Base-by-base conservation (phyloP, 2,888 invertebrate species). In the Neuroscelio doddi region DNA sequence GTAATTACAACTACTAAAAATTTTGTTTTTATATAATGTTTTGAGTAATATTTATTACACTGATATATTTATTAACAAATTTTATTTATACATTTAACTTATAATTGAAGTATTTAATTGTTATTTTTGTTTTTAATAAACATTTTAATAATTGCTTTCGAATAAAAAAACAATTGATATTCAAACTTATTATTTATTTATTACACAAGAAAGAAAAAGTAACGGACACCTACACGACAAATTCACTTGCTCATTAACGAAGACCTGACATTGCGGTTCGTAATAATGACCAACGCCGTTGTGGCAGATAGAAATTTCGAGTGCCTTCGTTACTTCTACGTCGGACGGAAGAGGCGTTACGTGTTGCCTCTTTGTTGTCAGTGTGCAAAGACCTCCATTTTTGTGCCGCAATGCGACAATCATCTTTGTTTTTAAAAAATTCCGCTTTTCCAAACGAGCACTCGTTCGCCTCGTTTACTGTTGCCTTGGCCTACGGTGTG, bases 391-490 rank as follows among this genome's bases (percentile, higher is more conserved):
- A 51, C 36, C 24, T 41, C 46, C 47, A 53, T 15, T 36, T 51
- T 27, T 32, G 32, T 21, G n/a, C 10, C 17, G 52, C 39, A 53
- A 55, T 41, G 59, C 47, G 41, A 44, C 41, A 49, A 62, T 53
- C 69, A 62, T 69, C 74, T 69, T 78, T 71, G 69, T 78, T 73
- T 73, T 61, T 53, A 56, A 61, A 64, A 69, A 69, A 69, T 72
- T 68, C 26, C 27, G 29, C 26, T 47, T 26, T 17, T 47, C 69
- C 56, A 58, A 64, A 68, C 59, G 64, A 51, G 56, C 67, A 73
- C 71, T 78, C 80, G 80, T 81, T 81, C 81, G 80, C 77, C 76
- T 79, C 77, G 69, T 77, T 77, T 76, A 67, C 66, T 57, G 63
- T 58, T 45, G 17, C 38, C 46, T 57, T 47, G n/a, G n/a, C n/a